A percentile compares a stretch with the other conserved stretches of the same genome.
Evolutionary conservation across 2,113 vertebrate genomes (phyloP).

Genomic region (Cyprinodon tularosa): DNA sequence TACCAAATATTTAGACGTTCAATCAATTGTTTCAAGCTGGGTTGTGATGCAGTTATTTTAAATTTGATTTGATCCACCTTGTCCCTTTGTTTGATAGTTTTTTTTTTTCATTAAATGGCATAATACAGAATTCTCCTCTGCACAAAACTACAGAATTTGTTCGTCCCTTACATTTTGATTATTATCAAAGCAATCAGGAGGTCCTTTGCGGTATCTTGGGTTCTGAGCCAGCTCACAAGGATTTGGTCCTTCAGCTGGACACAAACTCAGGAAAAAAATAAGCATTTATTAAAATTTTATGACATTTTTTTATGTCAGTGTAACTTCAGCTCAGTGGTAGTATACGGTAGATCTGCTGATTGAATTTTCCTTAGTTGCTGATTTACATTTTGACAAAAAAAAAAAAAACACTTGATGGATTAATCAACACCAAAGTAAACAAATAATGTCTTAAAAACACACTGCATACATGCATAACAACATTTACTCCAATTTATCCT

Average conservation of each 20-base stretch:
- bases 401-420: no score
- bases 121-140: conserved; percentile 19
- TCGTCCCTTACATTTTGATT: conserved; percentile 86
- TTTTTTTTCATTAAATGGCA: conserved; percentile 12
- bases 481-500: conserved; percentile 50
- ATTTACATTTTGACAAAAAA: no score
- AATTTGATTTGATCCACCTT: conserved; percentile 27
- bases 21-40: conserved; percentile 57
- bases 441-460: conserved; percentile 50
- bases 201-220: conserved; percentile 94
- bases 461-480: conserved; percentile 7
- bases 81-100: conserved; percentile 55
- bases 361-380: no score
- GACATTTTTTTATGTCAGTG: neutral
- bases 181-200: conserved; percentile 95
- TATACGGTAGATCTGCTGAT: no score
- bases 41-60: conserved; percentile 40
- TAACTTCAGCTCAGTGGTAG: no score
- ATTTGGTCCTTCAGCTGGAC: conserved; percentile 92
- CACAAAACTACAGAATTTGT: conserved; percentile 4
- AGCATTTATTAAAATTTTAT: neutral
- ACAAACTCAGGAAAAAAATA: conserved; percentile 78
- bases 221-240: conserved; percentile 94
- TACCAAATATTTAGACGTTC: conserved; percentile 65
- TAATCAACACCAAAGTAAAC: neutral